Evolutionary conservation across 1,140 invertebrate genomes (phyloP), one percentile per base, ranked within the genome.

Genomic region (Saccostrea echinata): DNA sequence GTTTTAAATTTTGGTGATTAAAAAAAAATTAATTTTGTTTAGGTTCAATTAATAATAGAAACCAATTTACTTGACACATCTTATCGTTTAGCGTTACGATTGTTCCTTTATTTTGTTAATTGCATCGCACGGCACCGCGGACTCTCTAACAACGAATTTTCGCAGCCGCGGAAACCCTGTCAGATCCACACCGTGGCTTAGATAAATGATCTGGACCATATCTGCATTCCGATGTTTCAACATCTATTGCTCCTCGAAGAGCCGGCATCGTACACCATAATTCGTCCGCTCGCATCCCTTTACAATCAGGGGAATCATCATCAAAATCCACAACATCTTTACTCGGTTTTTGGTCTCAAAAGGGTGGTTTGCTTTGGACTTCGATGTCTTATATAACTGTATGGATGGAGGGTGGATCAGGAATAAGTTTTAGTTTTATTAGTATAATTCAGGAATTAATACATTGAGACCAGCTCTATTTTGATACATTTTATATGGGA

Each of bases 341-440:
- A 61, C n/a, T 13, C 6, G 4, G 11, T 1, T 16, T 43, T 43
- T 1, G n/a, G 57, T 61, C n/a, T 61, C 57, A 18, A 61, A 61
- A 61, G 18, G n/a, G 57, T 61, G 57, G 57, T 61, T 13, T 13
- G 57, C 6, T n/a, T n/a, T 61, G 18, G 57, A n/a, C 57, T 21
- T 61, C 18, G 57, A 18, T 16, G 57, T 18, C 57, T 21, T 61
- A 61, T 61, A 61, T 61, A 61, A 61, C 6, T 61, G 18, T 61
- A 21, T 13, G 57, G 57, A n/a, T 61, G 57, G 57, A 61, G 57
- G 57, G 57, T 61, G 18, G 18, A n/a, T 61, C 57, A 61, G 57
- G 57, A 61, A n/a, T 61, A 61, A 6, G 57, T 61, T 61, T 61
- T 61, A 61, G 57, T 61, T 61, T 61, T 61, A 61, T 61, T 61